Evolutionary conservation across 2,797 vertebrate species (phyloP).

Genomic region (Epinephelus malabaricus): DNA sequence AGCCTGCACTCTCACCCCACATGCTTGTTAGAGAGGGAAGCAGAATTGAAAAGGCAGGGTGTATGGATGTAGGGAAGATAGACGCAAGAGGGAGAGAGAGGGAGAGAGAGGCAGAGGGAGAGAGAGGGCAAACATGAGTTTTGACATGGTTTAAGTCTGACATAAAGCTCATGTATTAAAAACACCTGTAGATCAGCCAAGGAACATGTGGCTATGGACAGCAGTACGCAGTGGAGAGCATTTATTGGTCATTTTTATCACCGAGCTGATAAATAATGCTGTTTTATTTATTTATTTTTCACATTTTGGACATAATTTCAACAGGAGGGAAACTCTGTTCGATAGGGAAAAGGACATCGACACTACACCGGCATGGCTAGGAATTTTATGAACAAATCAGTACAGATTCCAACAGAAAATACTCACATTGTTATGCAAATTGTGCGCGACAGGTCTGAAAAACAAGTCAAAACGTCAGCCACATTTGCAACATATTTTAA

Average conservation of each 20-base stretch:
- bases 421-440: no score
- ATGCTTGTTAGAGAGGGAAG: slow-evolving; percentile 75
- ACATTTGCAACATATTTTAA: no score
- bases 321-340: no score
- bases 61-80: slow-evolving; percentile 27
- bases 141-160: slow-evolving; percentile 49
- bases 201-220: slow-evolving; percentile 4
- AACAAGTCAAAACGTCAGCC: no score
- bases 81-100: slow-evolving; percentile 23
- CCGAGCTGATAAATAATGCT: background rate
- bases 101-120: slow-evolving; percentile 26
- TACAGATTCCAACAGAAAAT: no score
- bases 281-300: background rate
- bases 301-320: background rate
- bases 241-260: slow-evolving; percentile 3
- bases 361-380: no score
- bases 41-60: slow-evolving; percentile 52
- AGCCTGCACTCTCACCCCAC: slow-evolving; percentile 72
- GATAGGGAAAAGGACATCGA: no score
- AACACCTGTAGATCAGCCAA: slow-evolving; percentile 34
- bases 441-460: no score
- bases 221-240: background rate
- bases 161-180: slow-evolving; percentile 28
- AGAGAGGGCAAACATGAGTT: slow-evolving; percentile 40
- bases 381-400: no score